Evolutionary conservation across 2,113 vertebrate species (phyloP).

Genomic region (Hypanus sabinus): DNA sequence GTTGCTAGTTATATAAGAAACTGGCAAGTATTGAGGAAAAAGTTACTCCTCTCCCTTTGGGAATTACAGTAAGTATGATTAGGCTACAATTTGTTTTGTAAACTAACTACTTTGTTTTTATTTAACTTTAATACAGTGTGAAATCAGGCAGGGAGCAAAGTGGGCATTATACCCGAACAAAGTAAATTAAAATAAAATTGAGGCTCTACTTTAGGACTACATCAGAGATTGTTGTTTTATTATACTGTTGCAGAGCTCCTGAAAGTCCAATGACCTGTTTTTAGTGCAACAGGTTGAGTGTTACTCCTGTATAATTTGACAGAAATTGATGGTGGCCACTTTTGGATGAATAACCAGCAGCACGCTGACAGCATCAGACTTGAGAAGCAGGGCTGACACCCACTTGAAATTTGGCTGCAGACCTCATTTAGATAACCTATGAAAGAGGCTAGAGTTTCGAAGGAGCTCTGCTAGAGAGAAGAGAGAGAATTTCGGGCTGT

Average conservation of each 20-base stretch:
- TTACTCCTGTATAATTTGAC: too few species aligned
- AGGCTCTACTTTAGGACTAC: not conserved
- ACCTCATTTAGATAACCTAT: not conserved
- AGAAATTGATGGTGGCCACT: too few species aligned
- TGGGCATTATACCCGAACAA: not conserved
- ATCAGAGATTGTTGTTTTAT: not conserved
- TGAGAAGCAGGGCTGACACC: not conserved
- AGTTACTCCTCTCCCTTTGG: not conserved
- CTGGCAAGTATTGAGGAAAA: not conserved
- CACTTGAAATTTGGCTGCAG: not conserved
- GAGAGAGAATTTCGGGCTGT: not conserved
- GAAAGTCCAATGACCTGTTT: not conserved
- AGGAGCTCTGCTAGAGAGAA: not conserved
- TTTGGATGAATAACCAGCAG: too few species aligned
- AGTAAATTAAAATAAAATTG: not conserved
- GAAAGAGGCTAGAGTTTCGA: not conserved
- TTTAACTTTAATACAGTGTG: not conserved
- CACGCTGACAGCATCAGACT: not conserved
- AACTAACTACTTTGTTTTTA: not conserved
- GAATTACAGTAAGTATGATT: not conserved
- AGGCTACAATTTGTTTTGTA: not conserved
- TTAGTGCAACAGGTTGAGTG: too few species aligned
- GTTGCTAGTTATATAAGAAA: not conserved
- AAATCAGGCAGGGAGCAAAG: not conserved
- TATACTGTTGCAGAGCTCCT: not conserved